These are phyloP conservation scores for Agelaius tricolor DNA, from an alignment of 2,113 vertebrate genomes.

Conservation along the genomic window DNA sequence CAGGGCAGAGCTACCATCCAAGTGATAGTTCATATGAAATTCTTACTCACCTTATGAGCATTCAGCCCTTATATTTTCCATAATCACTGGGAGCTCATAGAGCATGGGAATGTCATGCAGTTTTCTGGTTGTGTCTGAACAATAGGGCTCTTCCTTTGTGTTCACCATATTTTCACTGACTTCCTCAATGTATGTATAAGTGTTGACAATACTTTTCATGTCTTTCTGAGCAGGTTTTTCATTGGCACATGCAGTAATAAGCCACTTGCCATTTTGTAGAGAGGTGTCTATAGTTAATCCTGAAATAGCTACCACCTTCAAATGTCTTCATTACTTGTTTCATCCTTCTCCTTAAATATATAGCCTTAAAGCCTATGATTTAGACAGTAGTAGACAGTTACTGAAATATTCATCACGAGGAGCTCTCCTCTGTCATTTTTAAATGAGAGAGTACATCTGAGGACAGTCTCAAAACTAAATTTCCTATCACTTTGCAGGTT, in stretches of 20 bases:
- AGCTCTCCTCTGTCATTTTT: not conserved
- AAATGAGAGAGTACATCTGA: not conserved
- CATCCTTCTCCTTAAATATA: not conserved
- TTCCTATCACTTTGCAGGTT: not conserved
- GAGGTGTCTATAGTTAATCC: not conserved
- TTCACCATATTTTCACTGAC: not conserved
- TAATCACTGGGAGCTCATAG: not conserved
- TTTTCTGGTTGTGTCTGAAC: not conserved
- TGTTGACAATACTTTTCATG: not conserved
- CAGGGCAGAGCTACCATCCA: not conserved
- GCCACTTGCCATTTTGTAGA: not conserved
- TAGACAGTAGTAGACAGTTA: not conserved
- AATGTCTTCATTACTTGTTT: not conserved
- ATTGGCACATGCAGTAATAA: not conserved
- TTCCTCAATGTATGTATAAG: not conserved
- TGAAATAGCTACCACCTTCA: not conserved
- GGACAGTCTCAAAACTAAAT: not conserved
- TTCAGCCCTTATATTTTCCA: not conserved
- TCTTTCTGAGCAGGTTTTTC: not conserved
- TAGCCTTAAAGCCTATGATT: not conserved
- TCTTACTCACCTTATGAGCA: not conserved
- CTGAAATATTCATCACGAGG: not conserved
- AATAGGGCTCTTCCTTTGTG: not conserved
- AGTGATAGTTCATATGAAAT: not conserved
- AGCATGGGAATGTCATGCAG: accelerated